Percentiles rank a stretch among this genome's conserved stretches.
These are phyloP conservation scores for Ypsolopha sequella DNA, from an alignment of 2,888 invertebrate genomes.

Conservation along the genomic window DNA sequence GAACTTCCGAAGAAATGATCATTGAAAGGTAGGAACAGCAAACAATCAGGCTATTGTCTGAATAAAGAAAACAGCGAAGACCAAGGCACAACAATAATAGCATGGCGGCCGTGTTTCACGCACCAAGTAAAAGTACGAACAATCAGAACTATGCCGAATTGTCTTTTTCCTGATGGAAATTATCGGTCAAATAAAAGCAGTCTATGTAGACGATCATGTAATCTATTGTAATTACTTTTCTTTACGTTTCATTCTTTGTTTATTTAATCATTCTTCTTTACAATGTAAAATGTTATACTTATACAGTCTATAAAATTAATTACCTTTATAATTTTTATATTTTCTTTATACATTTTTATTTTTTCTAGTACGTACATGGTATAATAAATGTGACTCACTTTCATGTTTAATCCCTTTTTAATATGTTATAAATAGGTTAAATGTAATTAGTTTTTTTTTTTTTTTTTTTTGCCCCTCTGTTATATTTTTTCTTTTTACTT, in stretches of 20 bases:
- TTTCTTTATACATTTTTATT: no score
- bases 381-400: no score
- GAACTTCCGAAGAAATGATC: conserved; percentile 38
- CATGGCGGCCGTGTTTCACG: conserved; percentile 40
- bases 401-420: no score
- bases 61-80: conserved; percentile 24
- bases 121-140: conserved; percentile 40
- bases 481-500: no score
- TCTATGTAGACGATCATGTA: neutral
- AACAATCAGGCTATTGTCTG: conserved; percentile 52
- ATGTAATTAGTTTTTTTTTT: no score
- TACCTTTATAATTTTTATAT: no score
- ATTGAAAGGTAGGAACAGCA: conserved; percentile 19
- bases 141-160: conserved; percentile 43
- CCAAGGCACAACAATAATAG: conserved; percentile 30
- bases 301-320: no score
- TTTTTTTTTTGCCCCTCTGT: no score
- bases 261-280: neutral
- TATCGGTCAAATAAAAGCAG: conserved; percentile 13
- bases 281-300: no score
- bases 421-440: no score
- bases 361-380: no score
- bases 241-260: neutral
- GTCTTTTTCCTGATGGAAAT: conserved; percentile 45
- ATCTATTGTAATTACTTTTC: no score